Evolutionary conservation across 2,797 vertebrate genomes (phyloP).

Genomic region (Babyrousa celebensis): DNA sequence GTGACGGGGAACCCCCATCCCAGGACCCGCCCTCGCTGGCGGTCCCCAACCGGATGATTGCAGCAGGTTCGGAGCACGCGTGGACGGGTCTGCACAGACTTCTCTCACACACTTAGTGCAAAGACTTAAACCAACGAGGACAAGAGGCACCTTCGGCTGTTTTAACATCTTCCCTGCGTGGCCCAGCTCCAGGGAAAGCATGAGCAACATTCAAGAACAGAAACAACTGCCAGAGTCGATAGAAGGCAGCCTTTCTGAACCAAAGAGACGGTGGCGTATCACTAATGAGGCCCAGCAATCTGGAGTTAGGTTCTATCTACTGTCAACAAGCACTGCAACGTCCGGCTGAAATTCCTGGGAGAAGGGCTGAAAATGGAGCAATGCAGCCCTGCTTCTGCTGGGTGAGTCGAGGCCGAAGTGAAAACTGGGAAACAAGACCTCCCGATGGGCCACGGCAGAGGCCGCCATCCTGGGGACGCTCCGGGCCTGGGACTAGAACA

Average conservation of each 20-base stretch:
- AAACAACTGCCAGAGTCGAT: background rate
- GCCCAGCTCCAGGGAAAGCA: background rate
- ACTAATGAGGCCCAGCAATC: background rate
- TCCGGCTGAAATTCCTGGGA: background rate
- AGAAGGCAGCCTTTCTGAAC: background rate
- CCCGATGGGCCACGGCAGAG: background rate
- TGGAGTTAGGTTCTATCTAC: background rate
- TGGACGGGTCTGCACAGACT: background rate
- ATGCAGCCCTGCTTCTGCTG: background rate
- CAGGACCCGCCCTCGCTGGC: background rate
- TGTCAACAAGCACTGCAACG: background rate
- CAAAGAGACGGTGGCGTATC: fast-evolving
- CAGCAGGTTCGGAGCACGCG: background rate
- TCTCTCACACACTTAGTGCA: background rate
- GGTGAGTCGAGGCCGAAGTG: background rate
- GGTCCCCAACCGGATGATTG: background rate
- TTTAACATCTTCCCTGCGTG: background rate
- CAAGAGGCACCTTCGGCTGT: background rate
- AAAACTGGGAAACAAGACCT: background rate
- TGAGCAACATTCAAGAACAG: fast-evolving
- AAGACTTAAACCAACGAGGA: background rate
- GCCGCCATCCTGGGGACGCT: background rate
- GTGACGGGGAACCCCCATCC: background rate
- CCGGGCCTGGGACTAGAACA: background rate
- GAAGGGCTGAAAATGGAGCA: background rate